Evolutionary conservation across 2,797 vertebrate genomes (phyloP).

Genomic region (Platyrinchus mystaceus): DNA sequence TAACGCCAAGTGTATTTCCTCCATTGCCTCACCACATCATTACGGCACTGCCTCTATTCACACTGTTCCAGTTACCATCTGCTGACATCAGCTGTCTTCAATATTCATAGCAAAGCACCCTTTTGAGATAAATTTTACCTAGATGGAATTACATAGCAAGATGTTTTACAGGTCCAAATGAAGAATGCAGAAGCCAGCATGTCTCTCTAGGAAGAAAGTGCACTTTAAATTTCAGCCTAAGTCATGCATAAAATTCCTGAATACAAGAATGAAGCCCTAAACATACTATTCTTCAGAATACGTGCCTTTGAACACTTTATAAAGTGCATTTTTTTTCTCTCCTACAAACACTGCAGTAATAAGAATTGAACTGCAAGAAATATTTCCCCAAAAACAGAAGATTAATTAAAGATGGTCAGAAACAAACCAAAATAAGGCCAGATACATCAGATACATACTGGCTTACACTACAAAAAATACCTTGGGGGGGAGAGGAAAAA

Average conservation of each 20-base stretch:
- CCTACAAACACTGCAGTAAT: neutral
- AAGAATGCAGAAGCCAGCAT: neutral
- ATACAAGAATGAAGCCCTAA: neutral
- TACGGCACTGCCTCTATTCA: neutral
- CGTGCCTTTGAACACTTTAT: neutral
- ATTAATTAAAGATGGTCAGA: neutral
- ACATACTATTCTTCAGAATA: neutral
- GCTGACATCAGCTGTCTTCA: constrained; percentile 12
- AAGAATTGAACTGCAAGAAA: neutral
- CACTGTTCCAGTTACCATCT: constrained; percentile 19
- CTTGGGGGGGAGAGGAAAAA: too few relatives aligned
- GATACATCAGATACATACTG: neutral
- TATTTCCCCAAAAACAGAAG: neutral
- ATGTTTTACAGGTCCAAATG: neutral
- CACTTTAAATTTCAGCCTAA: neutral
- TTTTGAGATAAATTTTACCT: constrained; percentile 33
- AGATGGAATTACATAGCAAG: neutral
- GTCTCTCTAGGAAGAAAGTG: neutral
- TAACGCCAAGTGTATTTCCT: neutral
- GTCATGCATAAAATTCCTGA: neutral
- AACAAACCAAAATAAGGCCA: neutral
- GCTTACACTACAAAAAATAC: neutral
- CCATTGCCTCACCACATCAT: neutral
- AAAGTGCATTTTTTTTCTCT: neutral
- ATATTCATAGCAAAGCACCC: constrained; percentile 14